Percentiles rank a stretch among this genome's conserved stretches.
These are phyloP conservation scores for Smutsia gigantea DNA, from an alignment of 2,797 vertebrate species.

Conservation along the genomic window DNA sequence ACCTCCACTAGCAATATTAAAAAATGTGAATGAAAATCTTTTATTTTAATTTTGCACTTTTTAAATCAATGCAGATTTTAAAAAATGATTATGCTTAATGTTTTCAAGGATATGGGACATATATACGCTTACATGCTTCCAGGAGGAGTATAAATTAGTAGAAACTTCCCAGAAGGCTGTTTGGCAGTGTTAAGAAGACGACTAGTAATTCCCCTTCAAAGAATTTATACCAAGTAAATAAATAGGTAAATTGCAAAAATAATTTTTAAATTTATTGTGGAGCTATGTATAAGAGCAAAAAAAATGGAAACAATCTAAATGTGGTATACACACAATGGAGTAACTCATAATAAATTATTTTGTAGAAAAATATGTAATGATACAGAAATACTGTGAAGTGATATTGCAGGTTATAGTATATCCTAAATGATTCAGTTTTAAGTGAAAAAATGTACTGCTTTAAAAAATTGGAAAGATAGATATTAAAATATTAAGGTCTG, in stretches of 20 bases:
- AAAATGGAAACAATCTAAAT: background rate
- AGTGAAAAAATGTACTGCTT: background rate
- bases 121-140: background rate
- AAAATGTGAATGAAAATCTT: background rate
- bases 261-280: background rate
- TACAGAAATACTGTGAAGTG: background rate
- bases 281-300: constrained; percentile 35
- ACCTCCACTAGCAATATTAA: background rate
- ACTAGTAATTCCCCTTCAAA: background rate
- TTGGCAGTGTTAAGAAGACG: background rate
- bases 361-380: background rate
- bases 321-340: background rate
- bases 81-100: background rate
- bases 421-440: background rate
- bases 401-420: background rate
- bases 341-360: background rate
- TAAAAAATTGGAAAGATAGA: background rate
- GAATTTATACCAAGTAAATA: background rate
- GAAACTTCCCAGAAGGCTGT: background rate
- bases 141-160: background rate
- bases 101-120: background rate
- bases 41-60: background rate
- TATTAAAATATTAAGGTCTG: background rate
- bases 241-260: background rate
- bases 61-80: background rate